These are phyloP conservation scores for Sandelia bainsii DNA, from an alignment of 2,797 vertebrate genomes.

Conservation along the genomic window DNA sequence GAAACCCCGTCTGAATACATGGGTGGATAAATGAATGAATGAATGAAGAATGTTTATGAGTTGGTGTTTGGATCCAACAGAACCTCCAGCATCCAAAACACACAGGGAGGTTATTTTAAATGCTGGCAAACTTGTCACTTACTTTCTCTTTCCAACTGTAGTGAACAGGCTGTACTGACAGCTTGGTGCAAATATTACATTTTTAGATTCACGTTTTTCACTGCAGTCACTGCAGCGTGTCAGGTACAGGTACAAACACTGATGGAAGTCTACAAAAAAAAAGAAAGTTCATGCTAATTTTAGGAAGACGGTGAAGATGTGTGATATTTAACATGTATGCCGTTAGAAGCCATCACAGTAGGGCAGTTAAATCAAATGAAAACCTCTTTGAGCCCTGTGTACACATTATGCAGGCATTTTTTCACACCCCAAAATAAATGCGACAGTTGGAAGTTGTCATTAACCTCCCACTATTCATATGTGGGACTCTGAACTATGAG, in stretches of 20 bases:
- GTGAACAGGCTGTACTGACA: conserved; percentile 1
- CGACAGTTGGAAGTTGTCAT: neutral
- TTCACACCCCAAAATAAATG: neutral
- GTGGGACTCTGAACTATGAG: neutral
- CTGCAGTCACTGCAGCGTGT: neutral
- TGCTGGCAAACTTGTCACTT: conserved; percentile 2
- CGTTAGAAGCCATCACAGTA: neutral
- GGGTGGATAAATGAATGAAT: neutral
- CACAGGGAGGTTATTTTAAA: conserved; percentile 4
- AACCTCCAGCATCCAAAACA: neutral
- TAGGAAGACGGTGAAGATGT: neutral
- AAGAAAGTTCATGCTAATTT: too few species aligned
- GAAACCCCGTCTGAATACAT: neutral
- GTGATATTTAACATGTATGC: neutral
- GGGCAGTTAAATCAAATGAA: neutral
- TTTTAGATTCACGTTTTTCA: neutral
- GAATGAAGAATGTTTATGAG: neutral
- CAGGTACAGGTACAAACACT: neutral
- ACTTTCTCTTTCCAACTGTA: neutral
- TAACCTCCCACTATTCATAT: neutral
- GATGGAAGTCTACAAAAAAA: neutral
- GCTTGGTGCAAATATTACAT: neutral
- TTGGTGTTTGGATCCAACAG: neutral
- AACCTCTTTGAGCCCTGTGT: too few species aligned
- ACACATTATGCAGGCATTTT: neutral